These are phyloP conservation scores for Lophochroa leadbeateri DNA, from an alignment of 2,113 vertebrate species.

Conservation along the genomic window DNA sequence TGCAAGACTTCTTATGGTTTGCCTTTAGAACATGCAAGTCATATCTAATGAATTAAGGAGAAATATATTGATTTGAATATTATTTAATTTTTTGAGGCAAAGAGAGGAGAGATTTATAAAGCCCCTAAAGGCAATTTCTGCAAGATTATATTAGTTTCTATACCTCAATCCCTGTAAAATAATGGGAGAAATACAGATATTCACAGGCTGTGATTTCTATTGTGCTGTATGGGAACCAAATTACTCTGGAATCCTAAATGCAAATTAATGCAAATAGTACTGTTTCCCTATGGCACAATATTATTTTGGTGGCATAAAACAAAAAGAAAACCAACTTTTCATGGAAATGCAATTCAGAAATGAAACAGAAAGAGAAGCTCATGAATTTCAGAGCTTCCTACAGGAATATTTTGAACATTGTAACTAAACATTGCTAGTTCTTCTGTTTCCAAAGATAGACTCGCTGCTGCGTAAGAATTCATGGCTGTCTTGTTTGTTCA, in stretches of 20 bases:
- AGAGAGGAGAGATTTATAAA: not conserved
- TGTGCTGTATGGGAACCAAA: not conserved
- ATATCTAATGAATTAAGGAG: not conserved
- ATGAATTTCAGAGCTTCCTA: not conserved
- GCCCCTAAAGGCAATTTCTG: not conserved
- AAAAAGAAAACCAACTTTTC: not conserved
- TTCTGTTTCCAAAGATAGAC: not conserved
- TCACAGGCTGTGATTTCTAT: not conserved
- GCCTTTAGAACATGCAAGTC: not conserved
- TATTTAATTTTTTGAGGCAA: not conserved
- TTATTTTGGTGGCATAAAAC: not conserved
- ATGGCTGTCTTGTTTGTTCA: not conserved
- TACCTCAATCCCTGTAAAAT: not conserved
- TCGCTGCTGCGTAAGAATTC: not conserved
- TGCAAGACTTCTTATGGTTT: not conserved
- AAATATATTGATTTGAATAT: not conserved
- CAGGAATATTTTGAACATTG: not conserved
- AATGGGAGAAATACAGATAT: not conserved
- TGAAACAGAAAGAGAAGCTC: not conserved
- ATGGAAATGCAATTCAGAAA: not conserved
- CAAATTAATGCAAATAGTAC: not conserved
- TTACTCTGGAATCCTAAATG: not conserved
- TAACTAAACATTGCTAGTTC: not conserved
- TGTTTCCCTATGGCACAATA: not conserved
- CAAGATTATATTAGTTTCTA: not conserved